phyloP scores from a whole-genome alignment of 2,888 invertebrate species.

The Phorcus lineatus region DNA sequence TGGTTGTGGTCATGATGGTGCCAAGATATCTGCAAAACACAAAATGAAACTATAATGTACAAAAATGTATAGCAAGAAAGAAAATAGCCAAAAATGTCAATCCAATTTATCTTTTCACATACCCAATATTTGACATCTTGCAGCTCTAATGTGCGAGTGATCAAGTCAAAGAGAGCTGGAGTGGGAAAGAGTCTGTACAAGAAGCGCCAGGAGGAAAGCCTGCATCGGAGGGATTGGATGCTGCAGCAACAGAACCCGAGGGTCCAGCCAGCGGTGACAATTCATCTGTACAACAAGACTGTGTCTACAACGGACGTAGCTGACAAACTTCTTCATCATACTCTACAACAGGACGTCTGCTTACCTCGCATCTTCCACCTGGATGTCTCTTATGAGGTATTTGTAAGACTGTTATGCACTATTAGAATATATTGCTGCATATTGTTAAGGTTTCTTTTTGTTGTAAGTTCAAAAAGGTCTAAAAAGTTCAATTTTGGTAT shows the following conservation, averaged over 20 bases:
- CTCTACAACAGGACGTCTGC: slow-evolving; percentile 2
- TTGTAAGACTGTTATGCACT: background rate
- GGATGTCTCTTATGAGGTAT: slow-evolving; percentile 59
- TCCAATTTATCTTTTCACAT: too few species aligned
- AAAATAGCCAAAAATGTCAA: too few species aligned
- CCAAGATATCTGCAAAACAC: too few species aligned
- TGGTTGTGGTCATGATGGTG: too few species aligned
- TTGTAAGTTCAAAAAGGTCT: too few species aligned
- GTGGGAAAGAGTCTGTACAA: slow-evolving; percentile 55
- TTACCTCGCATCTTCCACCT: slow-evolving; percentile 51
- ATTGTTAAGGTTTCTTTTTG: too few species aligned
- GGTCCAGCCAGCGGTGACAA: slow-evolving; percentile 16
- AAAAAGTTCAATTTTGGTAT: too few species aligned
- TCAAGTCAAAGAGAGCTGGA: slow-evolving; percentile 54
- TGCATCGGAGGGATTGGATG: background rate
- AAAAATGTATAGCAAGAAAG: too few species aligned
- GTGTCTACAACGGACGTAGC: slow-evolving; percentile 31
- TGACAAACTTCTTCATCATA: slow-evolving; percentile 35
- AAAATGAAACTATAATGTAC: too few species aligned
- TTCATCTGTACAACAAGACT: slow-evolving; percentile 30
- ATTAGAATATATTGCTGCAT: too few species aligned
- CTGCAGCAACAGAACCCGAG: background rate
- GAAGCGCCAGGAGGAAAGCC: slow-evolving; percentile 37
- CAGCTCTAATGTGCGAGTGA: slow-evolving; percentile 51
- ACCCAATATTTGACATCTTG: background rate